Conservation (phyloP, 1,140 invertebrate genomes). For the Drosophila nigrodunni region DNA sequence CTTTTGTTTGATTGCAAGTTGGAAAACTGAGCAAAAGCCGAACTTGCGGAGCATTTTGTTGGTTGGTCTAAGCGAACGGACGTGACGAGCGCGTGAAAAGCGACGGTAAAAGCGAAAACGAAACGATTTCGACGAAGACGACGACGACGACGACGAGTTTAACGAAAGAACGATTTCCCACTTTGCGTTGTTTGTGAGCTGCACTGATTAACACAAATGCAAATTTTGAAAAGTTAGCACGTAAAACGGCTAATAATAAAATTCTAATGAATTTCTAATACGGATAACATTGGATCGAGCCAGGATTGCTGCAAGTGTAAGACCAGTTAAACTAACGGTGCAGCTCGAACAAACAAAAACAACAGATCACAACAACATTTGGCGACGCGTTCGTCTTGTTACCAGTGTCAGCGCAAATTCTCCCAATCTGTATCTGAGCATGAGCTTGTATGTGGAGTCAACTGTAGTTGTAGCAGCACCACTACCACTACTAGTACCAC, state of each 20-base stretch:
- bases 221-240: too few relatives aligned
- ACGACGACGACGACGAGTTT: slow-evolving; percentile 24
- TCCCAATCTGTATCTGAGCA: too few relatives aligned
- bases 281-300: slow-evolving; percentile 33
- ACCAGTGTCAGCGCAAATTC: slow-evolving; percentile 55
- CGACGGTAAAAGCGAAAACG: slow-evolving; percentile 14
- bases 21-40: too few relatives aligned
- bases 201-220: too few relatives aligned
- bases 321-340: too few relatives aligned
- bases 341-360: slow-evolving; percentile 44
- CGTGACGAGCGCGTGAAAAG: slow-evolving; percentile 62
- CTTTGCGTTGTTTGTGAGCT: too few relatives aligned
- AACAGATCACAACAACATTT: slow-evolving; percentile 59
- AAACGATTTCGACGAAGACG: slow-evolving; percentile 6
- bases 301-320: slow-evolving; percentile 63
- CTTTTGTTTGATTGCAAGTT: too few relatives aligned
- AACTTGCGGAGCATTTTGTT: slow-evolving; percentile 72
- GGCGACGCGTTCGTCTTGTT: slow-evolving; percentile 70
- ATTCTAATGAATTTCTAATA: too few relatives aligned
- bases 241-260: neutral
- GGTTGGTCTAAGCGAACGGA: slow-evolving; percentile 66
- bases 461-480: slow-evolving; percentile 39
- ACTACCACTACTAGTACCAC: slow-evolving; percentile 26
- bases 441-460: too few relatives aligned
- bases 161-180: slow-evolving; percentile 15